Base-by-base conservation (phyloP, 2,113 vertebrate genomes). In the Podarcis muralis region DNA sequence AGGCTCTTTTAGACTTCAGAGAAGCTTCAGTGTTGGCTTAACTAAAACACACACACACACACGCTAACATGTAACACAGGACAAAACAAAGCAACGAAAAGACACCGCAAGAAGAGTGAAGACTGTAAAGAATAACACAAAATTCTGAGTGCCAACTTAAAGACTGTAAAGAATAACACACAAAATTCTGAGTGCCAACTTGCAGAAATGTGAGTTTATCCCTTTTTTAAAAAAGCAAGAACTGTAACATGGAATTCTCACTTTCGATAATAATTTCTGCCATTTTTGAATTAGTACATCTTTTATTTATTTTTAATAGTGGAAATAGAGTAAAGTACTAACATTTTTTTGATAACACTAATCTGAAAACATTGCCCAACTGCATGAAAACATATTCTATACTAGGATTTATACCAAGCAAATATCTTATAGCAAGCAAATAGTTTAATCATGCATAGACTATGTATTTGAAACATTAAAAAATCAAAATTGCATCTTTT, bases 361-460 rank as follows among this genome's bases (percentile, higher is more conserved):
- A 13, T 35, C 1, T 76, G 72, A 84, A 89, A 65, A 90, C 57
- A 84, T 90, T 59, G 84, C 35, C 82, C 20, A 82, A 81, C 13
- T 82, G 23, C 81, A 92, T 88, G 87, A 88, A 79, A 85, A 90
- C 78, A 82, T 88, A 59, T 84, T 87, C 69, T 88, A 68, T 18
- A 92, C 11, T 53, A 74, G 81, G 69, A 57, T 68, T 15, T 71
- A n/a, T 88, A 89, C 40, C 0, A 87, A 18, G 1, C 69, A 88
- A 30, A 87, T 22, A 53, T 53, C 9, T 65, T 71, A n/a, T 88
- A 90, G 35, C 0, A 87, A 18, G 1, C 69, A 88, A 27, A 87
- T 22, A 88, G 68, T n/a, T n/a, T 68, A 80, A 78, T 71, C 27
- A 3, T 69, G 84, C 71, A 90, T n/a, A 92, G 57, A 88, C 89